Evolutionary conservation across 2,113 vertebrate genomes (phyloP), one percentile per base, ranked within the genome.

Genomic region (Poecilia latipinna): DNA sequence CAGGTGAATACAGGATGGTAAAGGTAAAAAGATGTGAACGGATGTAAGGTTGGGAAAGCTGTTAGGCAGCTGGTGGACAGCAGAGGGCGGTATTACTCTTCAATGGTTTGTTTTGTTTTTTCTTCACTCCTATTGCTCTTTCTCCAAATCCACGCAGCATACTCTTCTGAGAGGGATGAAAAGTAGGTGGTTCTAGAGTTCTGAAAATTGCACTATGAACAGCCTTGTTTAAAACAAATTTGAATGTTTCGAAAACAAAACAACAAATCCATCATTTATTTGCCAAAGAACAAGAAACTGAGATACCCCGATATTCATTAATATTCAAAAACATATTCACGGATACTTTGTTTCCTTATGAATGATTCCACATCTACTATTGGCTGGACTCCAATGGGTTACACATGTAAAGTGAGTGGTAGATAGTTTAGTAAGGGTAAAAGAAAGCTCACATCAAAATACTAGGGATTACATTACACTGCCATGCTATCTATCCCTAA

Each of bases 81-180:
- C 69, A 89, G 89, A 78, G 86, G 82, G 86, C 29, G 78, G 70
- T 82, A 77, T 90, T 86, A 61, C 13, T 8, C 44, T 79, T 74
- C 63, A 66, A 5, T 70, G 17, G 28, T 28, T 28, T 11, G 1
- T 24, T 2, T 48, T 48, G 5, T 5, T 4, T 17, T 19, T 33
- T 37, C 22, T 37, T 29, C 61, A 33, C 10, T 11, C 31, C 1
- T 61, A 26, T 24, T 68, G 61, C 12, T 26, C 26, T n/a, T 60
- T 67, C 4, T 65, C 4, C 5, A 37, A 31, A n/a, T 28, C 8
- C 37, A 29, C 37, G 28, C 35, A 42, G 19, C 51, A 57, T 8
- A 57, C 3, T 6, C 22, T 24, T 42, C 12, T 42, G 39, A 42
- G 39, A 42, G 39, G 39, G 15, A 42, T 4, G 3, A 42, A 42